A percentile compares a stretch with the other conserved stretches of the same genome.
These are phyloP conservation scores for Aepyceros melampus DNA, from an alignment of 2,113 vertebrate genomes.

Conservation along the genomic window DNA sequence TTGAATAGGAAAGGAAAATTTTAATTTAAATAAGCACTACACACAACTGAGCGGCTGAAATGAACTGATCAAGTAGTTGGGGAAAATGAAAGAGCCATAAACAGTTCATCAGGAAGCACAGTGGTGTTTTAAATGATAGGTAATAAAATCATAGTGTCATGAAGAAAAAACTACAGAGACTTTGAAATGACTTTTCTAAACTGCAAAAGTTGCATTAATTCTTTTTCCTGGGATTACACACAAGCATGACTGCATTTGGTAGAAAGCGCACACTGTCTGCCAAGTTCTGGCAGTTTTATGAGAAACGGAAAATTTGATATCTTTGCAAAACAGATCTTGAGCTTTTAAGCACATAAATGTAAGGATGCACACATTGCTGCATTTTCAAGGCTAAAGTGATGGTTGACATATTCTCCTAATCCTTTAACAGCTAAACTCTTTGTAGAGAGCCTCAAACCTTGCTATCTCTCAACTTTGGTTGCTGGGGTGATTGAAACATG, in stretches of 20 bases:
- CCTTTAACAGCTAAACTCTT: not conserved
- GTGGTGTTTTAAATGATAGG: constrained; percentile 48
- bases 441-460: not conserved
- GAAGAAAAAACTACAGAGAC: constrained; percentile 45
- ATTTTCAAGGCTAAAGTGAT: not conserved
- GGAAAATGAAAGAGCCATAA: constrained; percentile 52
- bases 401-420: not conserved
- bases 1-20: constrained; percentile 41
- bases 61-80: not conserved
- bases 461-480: not conserved
- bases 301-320: not conserved
- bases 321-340: constrained; percentile 51
- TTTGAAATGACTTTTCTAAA: constrained; percentile 48
- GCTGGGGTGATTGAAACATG: too few relatives aligned
- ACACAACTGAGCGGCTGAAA: not conserved
- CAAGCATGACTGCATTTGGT: not conserved
- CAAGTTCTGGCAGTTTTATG: constrained; percentile 32
- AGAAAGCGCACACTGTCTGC: not conserved
- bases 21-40: constrained; percentile 67
- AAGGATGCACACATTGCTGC: not conserved
- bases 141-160: constrained; percentile 57
- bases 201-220: constrained; percentile 46
- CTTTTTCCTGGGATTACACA: constrained; percentile 52
- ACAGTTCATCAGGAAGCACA: constrained; percentile 60
- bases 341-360: not conserved